Percentiles rank a stretch among this genome's conserved stretches.
phyloP scores from a whole-genome alignment of 2,888 invertebrate species.

The Phyllotreta cruciferae region DNA sequence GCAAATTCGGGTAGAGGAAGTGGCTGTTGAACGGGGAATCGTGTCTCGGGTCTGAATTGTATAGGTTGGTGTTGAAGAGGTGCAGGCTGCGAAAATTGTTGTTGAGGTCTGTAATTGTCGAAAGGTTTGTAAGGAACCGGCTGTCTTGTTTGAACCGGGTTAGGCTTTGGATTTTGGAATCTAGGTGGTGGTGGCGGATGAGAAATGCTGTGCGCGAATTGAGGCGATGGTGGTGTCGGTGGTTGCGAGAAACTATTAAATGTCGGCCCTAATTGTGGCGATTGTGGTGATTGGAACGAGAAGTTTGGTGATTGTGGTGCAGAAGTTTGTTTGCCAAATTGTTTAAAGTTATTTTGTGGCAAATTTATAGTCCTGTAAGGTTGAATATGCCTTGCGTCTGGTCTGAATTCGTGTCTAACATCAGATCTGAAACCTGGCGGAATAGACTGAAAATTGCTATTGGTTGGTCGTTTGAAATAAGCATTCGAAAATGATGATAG shows the following conservation, averaged over 20 bases:
- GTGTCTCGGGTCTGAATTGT: conserved; percentile 63
- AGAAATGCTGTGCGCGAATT: conserved; percentile 41
- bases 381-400: conserved; percentile 58
- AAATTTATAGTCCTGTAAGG: conserved; percentile 64
- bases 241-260: conserved; percentile 35
- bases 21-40: conserved; percentile 55
- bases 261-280: conserved; percentile 33
- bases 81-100: conserved; percentile 41
- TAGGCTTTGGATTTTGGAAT: conserved; percentile 50
- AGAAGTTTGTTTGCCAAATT: conserved; percentile 36
- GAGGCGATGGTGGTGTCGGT: conserved; percentile 32
- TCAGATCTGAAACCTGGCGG: conserved; percentile 45
- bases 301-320: conserved; percentile 39
- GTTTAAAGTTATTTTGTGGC: conserved; percentile 38
- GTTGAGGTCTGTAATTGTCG: conserved; percentile 42
- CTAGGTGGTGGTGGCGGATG: conserved; percentile 45
- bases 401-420: conserved; percentile 52
- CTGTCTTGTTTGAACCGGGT: conserved; percentile 48
- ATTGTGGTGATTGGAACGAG: conserved; percentile 35
- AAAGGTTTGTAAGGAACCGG: conserved; percentile 56
- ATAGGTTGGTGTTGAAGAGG: conserved; percentile 46
- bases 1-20: conserved; percentile 42
- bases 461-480: conserved; percentile 45
- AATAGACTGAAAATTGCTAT: conserved; percentile 37
- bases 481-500: conserved; percentile 48